Evolutionary conservation across 2,113 vertebrate genomes (phyloP), one percentile per base, ranked within the genome.

Genomic region (Lasiurus borealis): DNA sequence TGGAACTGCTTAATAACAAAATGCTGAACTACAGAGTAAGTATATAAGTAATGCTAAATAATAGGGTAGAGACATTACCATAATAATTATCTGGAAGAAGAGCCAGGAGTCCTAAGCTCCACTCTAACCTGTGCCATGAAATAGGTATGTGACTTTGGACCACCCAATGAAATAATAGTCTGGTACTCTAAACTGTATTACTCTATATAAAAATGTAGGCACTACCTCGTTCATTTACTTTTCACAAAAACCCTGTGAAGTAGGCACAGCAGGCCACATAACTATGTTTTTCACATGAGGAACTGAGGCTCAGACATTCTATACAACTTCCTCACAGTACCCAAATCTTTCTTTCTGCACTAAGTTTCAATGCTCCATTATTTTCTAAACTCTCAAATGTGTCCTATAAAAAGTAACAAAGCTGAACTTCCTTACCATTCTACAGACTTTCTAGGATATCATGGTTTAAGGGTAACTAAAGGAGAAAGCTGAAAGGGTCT

Each of bases 331-430:
- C 21, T 44, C n/a, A 29, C 40, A 71, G 5, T 15, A 69, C 46
- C 66, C 44, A n/a, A 31, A 59, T 78, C 54, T 77, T 48, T 48
- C 31, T 72, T 95, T 84, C 52, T 12, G 8, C 52, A 80, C 16
- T 11, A 21, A 71, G 21, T 73, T 44, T 96, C 64, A 36, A 36
- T 46, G 23, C 5, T 89, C 29, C 29, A 48, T 50, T 75, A 54
- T 46, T 83, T 40, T 85, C 88, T 76, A 40, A 76, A 85, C 34
- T 25, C 59, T 93, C 66, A 93, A 57, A 9, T 66, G 57, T 69
- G 29, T 54, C 31, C 66, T 54, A 1, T 46, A 81, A 81, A 91
- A 72, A 85, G 19, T 0, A 68, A 44, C 11, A 36, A 88, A 72
- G 81, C 31, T 29, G 71, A 0, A 81, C 12, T 66, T 87, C 34